Base-by-base conservation (phyloP, 2,113 vertebrate species). In the Alethe castanea region DNA sequence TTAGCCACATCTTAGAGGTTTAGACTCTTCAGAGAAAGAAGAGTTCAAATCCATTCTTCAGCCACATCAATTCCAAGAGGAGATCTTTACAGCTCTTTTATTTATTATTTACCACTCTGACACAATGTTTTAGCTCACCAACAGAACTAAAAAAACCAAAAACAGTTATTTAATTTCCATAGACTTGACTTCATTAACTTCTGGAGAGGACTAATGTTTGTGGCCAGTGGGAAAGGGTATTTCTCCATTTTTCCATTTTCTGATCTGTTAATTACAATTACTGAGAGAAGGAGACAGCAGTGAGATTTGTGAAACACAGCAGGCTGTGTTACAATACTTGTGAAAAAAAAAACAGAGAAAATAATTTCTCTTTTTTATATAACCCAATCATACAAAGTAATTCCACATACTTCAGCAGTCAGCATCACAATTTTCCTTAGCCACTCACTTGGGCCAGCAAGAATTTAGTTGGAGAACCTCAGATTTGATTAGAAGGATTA, bases 171-270 rank as follows among this genome's bases (percentile, higher is more conserved):
- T 88, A 50, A 86, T 86, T 94, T 83, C 47, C 62, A 62, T 8
- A 70, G 74, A 62, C 66, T 81, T 73, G 31, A 76, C 33, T 95
- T 90, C 71, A 80, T 86, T 90, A 92, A 57, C 14, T 91, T 85
- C 81, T 85, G 26, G 54, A 87, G 57, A 91, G 28, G 18, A 87
- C 42, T 61, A 67, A 87, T 70, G 70, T 56, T 67, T 79, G 89
- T 59, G 66, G 73, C 70, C 70, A 61, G 44, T 50, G 53, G 70
- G 70, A 92, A 86, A 84, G 53, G 36, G 8, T 61, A 85, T 92
- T 94, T 89, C 89, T 82, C 85, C 93, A 87, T 94, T 92, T 81
- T 94, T 96, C 84, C 89, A 87, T 91, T 89, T 96, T 94, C 86
- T 95, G 92, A 62, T 87, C 78, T 94, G 73, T 85, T 91, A 91